These are phyloP conservation scores for Actias luna DNA, from an alignment of 2,888 invertebrate genomes.

Conservation along the genomic window DNA sequence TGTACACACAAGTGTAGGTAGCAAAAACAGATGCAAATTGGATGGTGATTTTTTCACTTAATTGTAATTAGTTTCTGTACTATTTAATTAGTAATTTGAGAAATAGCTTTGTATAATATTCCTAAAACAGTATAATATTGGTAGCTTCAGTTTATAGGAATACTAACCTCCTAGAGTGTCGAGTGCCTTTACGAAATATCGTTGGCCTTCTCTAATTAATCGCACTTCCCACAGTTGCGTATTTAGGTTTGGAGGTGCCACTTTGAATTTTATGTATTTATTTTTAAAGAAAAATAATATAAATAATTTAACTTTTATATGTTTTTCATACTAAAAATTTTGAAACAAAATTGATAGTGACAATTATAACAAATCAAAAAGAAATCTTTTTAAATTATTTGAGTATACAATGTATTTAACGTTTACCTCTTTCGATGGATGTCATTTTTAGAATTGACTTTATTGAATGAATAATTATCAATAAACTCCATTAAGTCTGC, in stretches of 20 bases:
- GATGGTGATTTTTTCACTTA: neutral
- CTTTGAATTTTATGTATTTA: slow-evolving; percentile 44
- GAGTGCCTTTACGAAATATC: slow-evolving; percentile 61
- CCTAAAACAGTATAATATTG: neutral
- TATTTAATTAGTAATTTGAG: neutral
- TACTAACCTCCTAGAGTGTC: slow-evolving; percentile 63
- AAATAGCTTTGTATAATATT: neutral
- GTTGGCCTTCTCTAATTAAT: slow-evolving; percentile 61
- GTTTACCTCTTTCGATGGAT: slow-evolving; percentile 10
- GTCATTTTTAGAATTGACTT: slow-evolving; percentile 14
- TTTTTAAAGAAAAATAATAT: slow-evolving; percentile 12
- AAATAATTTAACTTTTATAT: slow-evolving; percentile 3
- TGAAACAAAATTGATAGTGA: neutral
- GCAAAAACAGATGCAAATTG: neutral
- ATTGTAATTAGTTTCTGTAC: too few relatives aligned
- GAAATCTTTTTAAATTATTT: slow-evolving; percentile 22
- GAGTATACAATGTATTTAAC: slow-evolving; percentile 1
- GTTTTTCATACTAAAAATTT: neutral
- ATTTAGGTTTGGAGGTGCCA: slow-evolving; percentile 48
- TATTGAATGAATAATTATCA: slow-evolving; percentile 39
- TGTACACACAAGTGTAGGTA: neutral
- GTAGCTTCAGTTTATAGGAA: neutral
- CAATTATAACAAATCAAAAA: slow-evolving; percentile 1
- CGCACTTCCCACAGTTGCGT: slow-evolving; percentile 70
- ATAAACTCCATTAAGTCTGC: slow-evolving; percentile 65